Evolutionary conservation across 2,113 vertebrate species (phyloP).

Genomic region (Myotis lucifugus): DNA sequence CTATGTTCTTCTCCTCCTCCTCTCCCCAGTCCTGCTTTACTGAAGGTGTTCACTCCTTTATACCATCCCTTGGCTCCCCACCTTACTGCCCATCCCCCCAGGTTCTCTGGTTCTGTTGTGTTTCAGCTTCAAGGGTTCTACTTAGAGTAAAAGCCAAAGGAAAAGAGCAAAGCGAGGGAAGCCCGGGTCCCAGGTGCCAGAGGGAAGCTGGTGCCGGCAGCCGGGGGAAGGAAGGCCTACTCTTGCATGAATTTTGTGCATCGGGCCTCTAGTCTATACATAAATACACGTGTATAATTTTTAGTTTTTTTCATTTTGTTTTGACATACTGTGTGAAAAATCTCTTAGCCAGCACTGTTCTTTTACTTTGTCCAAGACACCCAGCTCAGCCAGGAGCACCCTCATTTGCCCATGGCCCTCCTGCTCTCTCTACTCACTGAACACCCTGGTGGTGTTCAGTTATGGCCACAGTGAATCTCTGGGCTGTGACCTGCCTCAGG

Average conservation of each 20-base stretch:
- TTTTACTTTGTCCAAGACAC: too few relatives aligned
- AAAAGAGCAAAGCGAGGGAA: neutral
- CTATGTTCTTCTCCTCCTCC: fast-evolving
- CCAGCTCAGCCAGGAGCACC: neutral
- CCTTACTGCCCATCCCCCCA: neutral
- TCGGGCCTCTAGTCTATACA: too few relatives aligned
- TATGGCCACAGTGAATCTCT: neutral
- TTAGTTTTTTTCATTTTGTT: too few relatives aligned
- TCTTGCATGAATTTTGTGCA: too few relatives aligned
- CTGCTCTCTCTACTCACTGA: neutral
- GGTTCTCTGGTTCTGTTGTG: neutral
- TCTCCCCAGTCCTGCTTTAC: too few relatives aligned
- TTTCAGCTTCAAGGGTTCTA: neutral
- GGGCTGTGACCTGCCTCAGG: neutral
- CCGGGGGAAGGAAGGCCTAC: too few relatives aligned
- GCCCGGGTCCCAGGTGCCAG: too few relatives aligned
- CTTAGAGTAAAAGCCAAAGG: neutral
- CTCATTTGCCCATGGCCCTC: neutral
- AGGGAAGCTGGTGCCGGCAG: too few relatives aligned
- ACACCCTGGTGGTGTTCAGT: neutral
- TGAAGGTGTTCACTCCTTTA: neutral
- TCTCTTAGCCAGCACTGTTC: too few relatives aligned
- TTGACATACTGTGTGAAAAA: too few relatives aligned
- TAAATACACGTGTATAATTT: too few relatives aligned
- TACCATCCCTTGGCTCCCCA: fast-evolving